phyloP scores from a whole-genome alignment of 2,797 vertebrate genomes.

The Pangasius djambal region DNA sequence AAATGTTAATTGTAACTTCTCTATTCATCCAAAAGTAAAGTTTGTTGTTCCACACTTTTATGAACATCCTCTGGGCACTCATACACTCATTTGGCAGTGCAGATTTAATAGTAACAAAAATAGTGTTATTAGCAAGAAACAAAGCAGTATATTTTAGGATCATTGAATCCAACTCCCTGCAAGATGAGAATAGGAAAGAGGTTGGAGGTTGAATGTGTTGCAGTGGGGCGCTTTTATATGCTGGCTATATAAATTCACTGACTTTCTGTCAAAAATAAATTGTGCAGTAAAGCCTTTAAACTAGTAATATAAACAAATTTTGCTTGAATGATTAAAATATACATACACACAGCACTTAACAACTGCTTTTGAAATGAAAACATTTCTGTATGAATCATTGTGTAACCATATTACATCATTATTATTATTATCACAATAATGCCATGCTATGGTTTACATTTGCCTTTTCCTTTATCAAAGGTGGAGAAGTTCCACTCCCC shows the following conservation, averaged over 20 bases:
- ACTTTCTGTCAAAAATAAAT: neutral
- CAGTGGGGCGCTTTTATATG: neutral
- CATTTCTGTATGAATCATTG: neutral
- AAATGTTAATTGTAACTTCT: neutral
- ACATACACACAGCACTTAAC: neutral
- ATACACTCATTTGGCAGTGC: neutral
- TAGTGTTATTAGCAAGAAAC: neutral
- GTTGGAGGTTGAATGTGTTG: neutral
- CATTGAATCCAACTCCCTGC: neutral
- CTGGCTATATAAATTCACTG: neutral
- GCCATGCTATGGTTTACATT: neutral
- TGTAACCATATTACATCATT: neutral
- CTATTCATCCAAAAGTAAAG: neutral
- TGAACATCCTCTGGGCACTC: neutral
- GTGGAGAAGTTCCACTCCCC: neutral
- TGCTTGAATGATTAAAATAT: neutral
- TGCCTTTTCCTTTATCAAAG: neutral
- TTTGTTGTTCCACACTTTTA: neutral
- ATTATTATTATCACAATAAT: neutral
- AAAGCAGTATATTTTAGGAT: neutral
- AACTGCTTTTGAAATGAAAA: neutral
- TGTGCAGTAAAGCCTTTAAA: neutral
- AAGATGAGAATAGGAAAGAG: neutral
- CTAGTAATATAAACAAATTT: neutral
- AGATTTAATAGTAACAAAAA: conserved; percentile 4